Evolutionary conservation across 2,113 vertebrate genomes (phyloP).

Genomic region (Tachysurus fulvidraco): DNA sequence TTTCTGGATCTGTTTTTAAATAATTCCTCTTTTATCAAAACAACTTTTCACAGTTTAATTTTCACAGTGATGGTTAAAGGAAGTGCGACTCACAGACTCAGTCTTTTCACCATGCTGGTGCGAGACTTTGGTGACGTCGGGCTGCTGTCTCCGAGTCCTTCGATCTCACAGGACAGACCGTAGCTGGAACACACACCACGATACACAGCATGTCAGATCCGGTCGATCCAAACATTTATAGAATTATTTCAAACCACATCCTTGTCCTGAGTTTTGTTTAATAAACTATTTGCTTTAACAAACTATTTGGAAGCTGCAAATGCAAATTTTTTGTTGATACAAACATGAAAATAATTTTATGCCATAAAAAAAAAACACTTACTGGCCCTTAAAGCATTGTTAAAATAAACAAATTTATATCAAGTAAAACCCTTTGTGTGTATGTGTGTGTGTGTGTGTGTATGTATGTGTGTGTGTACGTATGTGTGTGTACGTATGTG

Average conservation of each 20-base stretch:
- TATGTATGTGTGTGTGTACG: too few species aligned
- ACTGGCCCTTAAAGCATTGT: neutral
- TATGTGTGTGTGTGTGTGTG: too few species aligned
- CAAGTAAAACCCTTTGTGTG: too few species aligned
- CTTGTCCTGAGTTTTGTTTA: neutral
- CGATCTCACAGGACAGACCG: slow-evolving; percentile 82
- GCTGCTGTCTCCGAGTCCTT: slow-evolving; percentile 79
- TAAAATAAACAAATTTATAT: neutral
- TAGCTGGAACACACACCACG: slow-evolving; percentile 72
- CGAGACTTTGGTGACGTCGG: slow-evolving; percentile 82
- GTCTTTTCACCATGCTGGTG: slow-evolving; percentile 93
- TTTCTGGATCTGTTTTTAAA: too few species aligned
- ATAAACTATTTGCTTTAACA: too few species aligned
- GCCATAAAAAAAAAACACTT: neutral
- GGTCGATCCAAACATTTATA: neutral
- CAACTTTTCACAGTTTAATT: too few species aligned
- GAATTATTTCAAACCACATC: neutral
- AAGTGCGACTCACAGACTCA: slow-evolving; percentile 86
- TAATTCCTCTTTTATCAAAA: too few species aligned
- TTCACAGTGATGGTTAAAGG: neutral
- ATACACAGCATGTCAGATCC: neutral
- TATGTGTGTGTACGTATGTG: too few species aligned
- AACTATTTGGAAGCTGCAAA: neutral
- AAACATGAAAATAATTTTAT: neutral
- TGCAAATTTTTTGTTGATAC: neutral